phyloP scores from a whole-genome alignment of 2,797 vertebrate genomes.

The Danio choprae region DNA sequence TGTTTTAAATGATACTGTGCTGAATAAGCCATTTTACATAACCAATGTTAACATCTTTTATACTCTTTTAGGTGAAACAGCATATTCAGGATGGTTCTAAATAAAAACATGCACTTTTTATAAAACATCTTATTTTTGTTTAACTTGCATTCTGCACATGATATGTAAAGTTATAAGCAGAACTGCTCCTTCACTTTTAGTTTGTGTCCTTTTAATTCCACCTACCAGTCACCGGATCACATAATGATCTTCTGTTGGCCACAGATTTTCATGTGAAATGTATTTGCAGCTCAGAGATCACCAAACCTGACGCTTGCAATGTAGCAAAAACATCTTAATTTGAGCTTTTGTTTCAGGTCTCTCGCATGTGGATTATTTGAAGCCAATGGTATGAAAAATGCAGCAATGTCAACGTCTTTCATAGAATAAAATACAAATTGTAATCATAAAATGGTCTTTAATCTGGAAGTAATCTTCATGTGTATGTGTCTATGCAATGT shows the following conservation, averaged over 20 bases:
- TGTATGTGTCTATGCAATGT: not conserved
- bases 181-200: not conserved
- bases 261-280: not conserved
- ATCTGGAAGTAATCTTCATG: not conserved
- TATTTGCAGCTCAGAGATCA: not conserved
- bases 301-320: not conserved
- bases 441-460: constrained; percentile 6
- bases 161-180: too few species aligned
- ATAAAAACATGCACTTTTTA: too few species aligned
- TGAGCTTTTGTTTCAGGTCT: not conserved
- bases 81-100: too few species aligned
- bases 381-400: too few species aligned
- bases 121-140: too few species aligned
- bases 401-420: not conserved
- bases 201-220: not conserved
- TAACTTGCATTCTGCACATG: too few species aligned
- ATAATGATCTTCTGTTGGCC: not conserved
- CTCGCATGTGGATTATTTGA: not conserved
- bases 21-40: too few species aligned
- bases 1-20: too few species aligned
- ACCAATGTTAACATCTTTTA: too few species aligned
- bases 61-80: too few species aligned
- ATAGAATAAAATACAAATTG: not conserved
- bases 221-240: not conserved
- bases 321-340: too few species aligned